Evolutionary conservation across 2,113 vertebrate species (phyloP).

Genomic region (Pygoscelis antarcticus): DNA sequence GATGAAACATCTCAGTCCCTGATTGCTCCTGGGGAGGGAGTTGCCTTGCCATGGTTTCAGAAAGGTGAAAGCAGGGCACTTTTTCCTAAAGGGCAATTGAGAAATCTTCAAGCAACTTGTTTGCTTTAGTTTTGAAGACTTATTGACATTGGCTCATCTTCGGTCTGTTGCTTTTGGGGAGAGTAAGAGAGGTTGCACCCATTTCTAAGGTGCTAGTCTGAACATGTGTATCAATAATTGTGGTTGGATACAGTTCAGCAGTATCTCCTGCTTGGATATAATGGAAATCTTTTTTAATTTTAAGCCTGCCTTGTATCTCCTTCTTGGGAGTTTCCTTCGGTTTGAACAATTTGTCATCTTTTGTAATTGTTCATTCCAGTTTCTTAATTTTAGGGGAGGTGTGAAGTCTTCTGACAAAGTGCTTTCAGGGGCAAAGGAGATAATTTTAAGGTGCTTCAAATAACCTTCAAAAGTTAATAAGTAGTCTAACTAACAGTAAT

Average conservation of each 20-base stretch:
- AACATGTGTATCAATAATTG: not conserved
- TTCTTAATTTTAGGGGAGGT: not conserved
- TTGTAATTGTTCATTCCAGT: not conserved
- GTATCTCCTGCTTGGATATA: not conserved
- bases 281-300: not conserved
- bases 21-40: not conserved
- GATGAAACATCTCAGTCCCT: not conserved
- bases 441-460: conserved; percentile 24
- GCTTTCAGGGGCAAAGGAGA: not conserved
- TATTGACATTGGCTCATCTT: not conserved
- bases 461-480: conserved; percentile 4
- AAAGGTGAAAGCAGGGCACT: not conserved
- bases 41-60: not conserved
- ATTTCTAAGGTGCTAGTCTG: not conserved
- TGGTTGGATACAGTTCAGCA: not conserved
- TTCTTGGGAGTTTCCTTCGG: not conserved
- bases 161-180: not conserved
- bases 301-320: not conserved
- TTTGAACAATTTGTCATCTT: not conserved
- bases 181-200: not conserved
- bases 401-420: conserved; percentile 2
- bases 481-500: not conserved
- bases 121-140: conserved; percentile 19
- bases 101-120: conserved; percentile 23
- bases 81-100: conserved; percentile 3